Conservation (phyloP, 2,113 vertebrate genomes). For the Puffinus mauretanicus region DNA sequence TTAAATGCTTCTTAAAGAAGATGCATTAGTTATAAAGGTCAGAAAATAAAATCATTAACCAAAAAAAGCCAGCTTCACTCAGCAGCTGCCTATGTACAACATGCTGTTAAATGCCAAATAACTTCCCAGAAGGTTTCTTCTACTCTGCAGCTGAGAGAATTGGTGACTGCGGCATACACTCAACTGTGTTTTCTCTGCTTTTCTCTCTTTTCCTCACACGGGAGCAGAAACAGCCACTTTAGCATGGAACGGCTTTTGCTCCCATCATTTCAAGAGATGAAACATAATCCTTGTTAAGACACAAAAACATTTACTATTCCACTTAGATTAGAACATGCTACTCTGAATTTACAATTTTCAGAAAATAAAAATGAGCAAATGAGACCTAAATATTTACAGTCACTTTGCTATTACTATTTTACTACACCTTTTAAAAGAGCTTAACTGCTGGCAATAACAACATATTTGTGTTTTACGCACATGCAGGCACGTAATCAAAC, state of each 20-base stretch:
- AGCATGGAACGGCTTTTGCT: background rate
- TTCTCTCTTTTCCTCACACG: background rate
- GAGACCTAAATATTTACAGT: background rate
- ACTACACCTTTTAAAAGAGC: background rate
- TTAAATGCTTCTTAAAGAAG: conserved; percentile 65
- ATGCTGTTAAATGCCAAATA: conserved; percentile 69
- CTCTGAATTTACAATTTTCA: background rate
- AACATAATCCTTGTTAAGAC: background rate
- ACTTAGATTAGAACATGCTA: background rate
- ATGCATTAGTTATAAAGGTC: conserved; percentile 74
- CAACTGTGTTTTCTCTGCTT: background rate
- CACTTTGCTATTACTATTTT: background rate
- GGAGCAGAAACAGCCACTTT: background rate
- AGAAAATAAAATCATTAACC: conserved; percentile 66
- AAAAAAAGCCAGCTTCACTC: conserved; percentile 39
- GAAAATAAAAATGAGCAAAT: background rate
- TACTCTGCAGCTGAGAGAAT: background rate
- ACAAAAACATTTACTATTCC: background rate
- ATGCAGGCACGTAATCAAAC: background rate
- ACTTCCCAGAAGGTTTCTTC: conserved; percentile 65
- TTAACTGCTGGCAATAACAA: background rate
- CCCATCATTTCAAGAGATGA: background rate
- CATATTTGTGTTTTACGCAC: background rate
- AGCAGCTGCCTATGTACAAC: conserved; percentile 36
- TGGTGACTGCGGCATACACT: background rate